These are phyloP conservation scores for Elymnias hypermnestra DNA, from an alignment of 1,140 invertebrate species.

Conservation along the genomic window DNA sequence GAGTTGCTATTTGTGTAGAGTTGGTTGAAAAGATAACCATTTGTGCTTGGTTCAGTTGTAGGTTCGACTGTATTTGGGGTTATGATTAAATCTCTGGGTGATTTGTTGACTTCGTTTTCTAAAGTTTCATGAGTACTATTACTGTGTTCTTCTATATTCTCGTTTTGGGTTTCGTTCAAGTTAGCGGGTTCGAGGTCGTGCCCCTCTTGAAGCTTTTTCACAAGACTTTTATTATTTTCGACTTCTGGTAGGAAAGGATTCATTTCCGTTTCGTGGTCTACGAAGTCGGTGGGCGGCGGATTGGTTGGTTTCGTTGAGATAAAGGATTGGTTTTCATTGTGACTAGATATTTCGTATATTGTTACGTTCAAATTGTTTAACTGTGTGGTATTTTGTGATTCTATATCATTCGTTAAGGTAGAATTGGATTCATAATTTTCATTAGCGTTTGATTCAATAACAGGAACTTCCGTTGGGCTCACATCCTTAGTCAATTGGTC, in stretches of 20 bases:
- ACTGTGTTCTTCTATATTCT: constrained; percentile 50
- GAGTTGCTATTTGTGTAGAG: constrained; percentile 28
- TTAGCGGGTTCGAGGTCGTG: constrained; percentile 61
- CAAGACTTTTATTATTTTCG: constrained; percentile 76
- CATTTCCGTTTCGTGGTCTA: constrained; percentile 75
- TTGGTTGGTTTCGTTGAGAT: constrained; percentile 30
- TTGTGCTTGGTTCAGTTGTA: constrained; percentile 14
- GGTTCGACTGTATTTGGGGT: no score
- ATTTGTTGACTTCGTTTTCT: constrained; percentile 1
- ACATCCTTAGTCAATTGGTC: constrained; percentile 1
- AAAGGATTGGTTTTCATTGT: constrained; percentile 34
- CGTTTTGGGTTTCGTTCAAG: constrained; percentile 67
- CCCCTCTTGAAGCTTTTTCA: constrained; percentile 75
- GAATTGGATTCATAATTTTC: constrained; percentile 10
- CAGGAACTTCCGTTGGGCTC: constrained; percentile 4
- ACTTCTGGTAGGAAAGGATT: constrained; percentile 80
- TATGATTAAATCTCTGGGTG: no score
- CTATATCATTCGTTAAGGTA: neutral
- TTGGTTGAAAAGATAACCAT: constrained; percentile 34
- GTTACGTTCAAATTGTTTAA: constrained; percentile 54
- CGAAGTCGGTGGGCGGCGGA: constrained; percentile 45
- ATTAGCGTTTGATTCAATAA: no score
- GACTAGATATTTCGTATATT: constrained; percentile 60
- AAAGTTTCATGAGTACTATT: constrained; percentile 10
- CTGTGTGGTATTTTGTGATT: constrained; percentile 35